Conservation (phyloP, 2,888 invertebrate species). For the Chalcosyrphus nemorum region DNA sequence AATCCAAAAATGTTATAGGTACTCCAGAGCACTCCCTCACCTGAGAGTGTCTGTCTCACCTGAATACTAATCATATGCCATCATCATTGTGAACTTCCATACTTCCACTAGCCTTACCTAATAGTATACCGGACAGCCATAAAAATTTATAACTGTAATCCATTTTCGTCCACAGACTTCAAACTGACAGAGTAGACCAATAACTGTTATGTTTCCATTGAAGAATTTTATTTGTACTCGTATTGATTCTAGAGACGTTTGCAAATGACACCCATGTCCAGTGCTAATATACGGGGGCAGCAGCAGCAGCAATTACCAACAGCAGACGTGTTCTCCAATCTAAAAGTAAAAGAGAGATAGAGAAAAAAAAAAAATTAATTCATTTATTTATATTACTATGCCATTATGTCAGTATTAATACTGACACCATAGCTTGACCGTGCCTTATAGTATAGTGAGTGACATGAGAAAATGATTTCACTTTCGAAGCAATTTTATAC, state of each 20-base stretch:
- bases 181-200: conserved; percentile 70
- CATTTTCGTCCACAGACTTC: conserved; percentile 78
- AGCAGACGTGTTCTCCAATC: conserved; percentile 37
- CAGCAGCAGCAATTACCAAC: conserved; percentile 40
- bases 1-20: conserved; percentile 26
- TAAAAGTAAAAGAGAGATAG: conserved; percentile 17
- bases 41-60: conserved; percentile 9
- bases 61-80: conserved; percentile 50
- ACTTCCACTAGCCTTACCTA: conserved; percentile 76
- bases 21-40: conserved; percentile 37
- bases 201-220: conserved; percentile 74
- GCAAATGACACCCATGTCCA: conserved; percentile 68
- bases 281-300: conserved; percentile 58
- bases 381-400: conserved; percentile 46
- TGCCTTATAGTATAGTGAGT: conserved; percentile 25
- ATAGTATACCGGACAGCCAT: conserved; percentile 81
- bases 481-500: conserved; percentile 51
- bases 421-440: conserved; percentile 12
- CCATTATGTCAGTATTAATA: conserved; percentile 55
- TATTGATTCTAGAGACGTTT: conserved; percentile 65
- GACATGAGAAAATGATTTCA: conserved; percentile 68
- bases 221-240: conserved; percentile 65
- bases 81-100: conserved; percentile 14
- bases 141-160: conserved; percentile 81
- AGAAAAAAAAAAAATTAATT: conserved; percentile 48